Base-by-base conservation (phyloP, 2,888 invertebrate species). In the Euclidia mi region DNA sequence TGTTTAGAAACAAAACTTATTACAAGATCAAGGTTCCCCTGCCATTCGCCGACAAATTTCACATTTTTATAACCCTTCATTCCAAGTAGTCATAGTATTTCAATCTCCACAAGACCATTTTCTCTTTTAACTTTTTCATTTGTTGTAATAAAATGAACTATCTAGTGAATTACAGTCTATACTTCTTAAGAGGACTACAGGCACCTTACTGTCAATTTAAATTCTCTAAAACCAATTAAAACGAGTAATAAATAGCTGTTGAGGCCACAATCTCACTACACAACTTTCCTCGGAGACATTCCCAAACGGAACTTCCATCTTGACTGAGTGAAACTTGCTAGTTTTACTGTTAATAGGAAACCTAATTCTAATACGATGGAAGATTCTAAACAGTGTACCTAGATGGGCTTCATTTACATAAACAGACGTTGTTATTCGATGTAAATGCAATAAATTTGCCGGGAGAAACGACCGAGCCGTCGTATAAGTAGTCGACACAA, bases 341-440 rank as follows among this genome's bases (percentile, higher is more conserved):
- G 65, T 61, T 64, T 71, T 63, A 65, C 73, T 71, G 71, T 74
- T 72, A 76, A 67, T 68, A 48, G 52, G 57, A 66, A 69, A 71
- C 59, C 73, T 71, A 71, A 70, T 71, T 66, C 67, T 61, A 69
- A 65, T 69, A 62, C 65, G 53, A 63, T 50, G 51, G 47, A 45
- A 59, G 67, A 68, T 72, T 76, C 73, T 67, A 64, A 66, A 58
- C 58, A 68, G 69, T 61, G 62, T 56, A 63, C 59, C 64, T 55
- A 65, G 71, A 65, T 71, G 68, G 72, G 45, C 42, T 64, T 71
- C 56, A 79, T 78, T 79, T 73, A 75, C 78, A 78, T 78, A 71
- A 78, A 75, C 73, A 71, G 69, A 55, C 77, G 70, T 66, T 60
- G 66, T 65, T 76, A 68, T 75, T 66, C 59, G 62, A 60, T 52